A percentile compares a stretch with the other conserved stretches of the same genome.
These are phyloP conservation scores for Toxotes jaculatrix DNA, from an alignment of 2,113 vertebrate genomes.

Conservation along the genomic window DNA sequence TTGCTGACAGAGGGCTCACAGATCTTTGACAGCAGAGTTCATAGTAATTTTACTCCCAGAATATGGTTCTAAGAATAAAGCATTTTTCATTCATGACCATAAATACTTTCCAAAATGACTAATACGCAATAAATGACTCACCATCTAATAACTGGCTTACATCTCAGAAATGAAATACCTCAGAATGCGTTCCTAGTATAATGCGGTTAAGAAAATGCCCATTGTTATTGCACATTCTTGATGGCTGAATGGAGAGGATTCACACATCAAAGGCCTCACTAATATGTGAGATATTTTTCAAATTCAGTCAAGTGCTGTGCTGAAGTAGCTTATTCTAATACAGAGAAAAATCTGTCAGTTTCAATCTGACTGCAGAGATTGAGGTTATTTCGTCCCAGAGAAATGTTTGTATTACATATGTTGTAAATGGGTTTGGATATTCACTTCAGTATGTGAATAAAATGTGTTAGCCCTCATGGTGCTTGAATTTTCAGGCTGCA, in stretches of 20 bases:
- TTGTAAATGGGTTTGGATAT: conserved; percentile 36
- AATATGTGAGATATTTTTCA: conserved; percentile 31
- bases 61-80: conserved; percentile 22
- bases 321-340: conserved; percentile 34
- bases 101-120: conserved; percentile 55
- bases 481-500: conserved; percentile 38
- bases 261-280: not conserved
- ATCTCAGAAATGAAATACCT: conserved; percentile 43
- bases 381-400: conserved; percentile 41
- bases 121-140: conserved; percentile 50
- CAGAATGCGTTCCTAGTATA: conserved; percentile 12
- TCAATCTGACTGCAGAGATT: conserved; percentile 24
- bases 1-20: not conserved
- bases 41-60: conserved; percentile 28
- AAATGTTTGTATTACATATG: conserved; percentile 53
- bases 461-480: conserved; percentile 44
- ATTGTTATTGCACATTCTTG: conserved; percentile 24
- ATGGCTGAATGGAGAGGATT: conserved; percentile 40
- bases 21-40: conserved; percentile 22
- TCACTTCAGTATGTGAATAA: conserved; percentile 51
- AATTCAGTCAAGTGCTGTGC: conserved; percentile 24
- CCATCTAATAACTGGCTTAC: conserved; percentile 34
- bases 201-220: conserved; percentile 15
- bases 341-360: conserved; percentile 37
- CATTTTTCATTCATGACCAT: conserved; percentile 47